A percentile compares a stretch with the other conserved stretches of the same genome.
Conservation (phyloP, 2,797 vertebrate species). For the Setipinna tenuifilis region DNA sequence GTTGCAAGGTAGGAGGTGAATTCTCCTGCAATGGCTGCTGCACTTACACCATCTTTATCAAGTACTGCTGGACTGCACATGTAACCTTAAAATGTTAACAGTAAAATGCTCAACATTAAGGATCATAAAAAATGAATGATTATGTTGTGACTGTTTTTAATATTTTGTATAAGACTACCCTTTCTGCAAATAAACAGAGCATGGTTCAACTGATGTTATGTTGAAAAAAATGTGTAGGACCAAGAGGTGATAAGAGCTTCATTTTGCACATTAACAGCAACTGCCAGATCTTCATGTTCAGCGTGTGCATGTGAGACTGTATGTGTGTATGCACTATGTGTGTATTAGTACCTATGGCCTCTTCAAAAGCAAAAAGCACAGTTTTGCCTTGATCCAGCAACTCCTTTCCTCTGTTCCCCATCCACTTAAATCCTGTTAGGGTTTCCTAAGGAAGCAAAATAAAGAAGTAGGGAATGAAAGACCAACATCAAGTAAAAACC, state of each 20-base stretch:
- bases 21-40: constrained; percentile 91
- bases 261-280: no score
- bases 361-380: constrained; percentile 97
- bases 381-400: constrained; percentile 89
- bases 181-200: no score
- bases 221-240: no score
- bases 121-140: no score
- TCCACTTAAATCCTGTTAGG: constrained; percentile 98
- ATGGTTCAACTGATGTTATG: no score
- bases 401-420: constrained; percentile 93
- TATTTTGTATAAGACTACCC: no score
- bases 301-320: no score
- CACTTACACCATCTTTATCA: constrained; percentile 97
- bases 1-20: constrained; percentile 85
- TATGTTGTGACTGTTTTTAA: no score
- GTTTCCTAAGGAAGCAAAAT: constrained; percentile 82
- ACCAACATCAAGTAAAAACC: neutral
- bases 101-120: neutral
- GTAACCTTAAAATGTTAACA: constrained; percentile 79
- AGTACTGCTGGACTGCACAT: constrained; percentile 95
- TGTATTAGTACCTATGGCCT: constrained; percentile 89
- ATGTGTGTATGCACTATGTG: neutral
- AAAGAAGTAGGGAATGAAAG: neutral
- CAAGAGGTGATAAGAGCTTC: no score
- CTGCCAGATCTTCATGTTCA: no score